phyloP scores from a whole-genome alignment of 92 coral and sea anemone genomes.

The Phenganax marumi region DNA sequence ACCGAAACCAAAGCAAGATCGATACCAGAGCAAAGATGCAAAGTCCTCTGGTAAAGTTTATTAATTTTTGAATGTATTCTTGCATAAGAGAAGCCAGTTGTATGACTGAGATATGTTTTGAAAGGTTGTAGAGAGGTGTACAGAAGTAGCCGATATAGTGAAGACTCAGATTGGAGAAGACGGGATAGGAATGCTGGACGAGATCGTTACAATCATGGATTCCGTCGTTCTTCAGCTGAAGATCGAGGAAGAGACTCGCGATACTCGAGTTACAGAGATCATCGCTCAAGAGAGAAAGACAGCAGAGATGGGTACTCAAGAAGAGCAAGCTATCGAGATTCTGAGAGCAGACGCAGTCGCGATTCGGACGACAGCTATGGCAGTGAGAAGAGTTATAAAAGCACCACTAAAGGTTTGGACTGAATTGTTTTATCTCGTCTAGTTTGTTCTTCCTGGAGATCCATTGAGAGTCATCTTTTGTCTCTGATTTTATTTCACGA shows the following conservation, averaged over 20 bases:
- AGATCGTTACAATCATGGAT: constrained; percentile 60
- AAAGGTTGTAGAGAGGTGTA: constrained; percentile 47
- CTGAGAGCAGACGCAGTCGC: constrained; percentile 64
- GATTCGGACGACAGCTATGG: constrained; percentile 60
- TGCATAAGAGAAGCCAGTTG: not conserved
- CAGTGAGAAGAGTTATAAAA: constrained; percentile 44
- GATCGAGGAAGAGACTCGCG: constrained; percentile 64
- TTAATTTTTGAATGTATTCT: constrained; percentile 60
- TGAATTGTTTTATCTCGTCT: not conserved
- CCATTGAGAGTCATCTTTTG: not conserved
- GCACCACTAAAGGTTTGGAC: constrained; percentile 18
- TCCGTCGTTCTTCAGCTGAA: constrained; percentile 44
- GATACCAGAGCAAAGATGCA: not conserved
- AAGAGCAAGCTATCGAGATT: constrained; percentile 54
- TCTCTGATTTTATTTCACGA: not conserved
- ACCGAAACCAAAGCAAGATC: constrained; percentile 17
- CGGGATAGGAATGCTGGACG: constrained; percentile 63
- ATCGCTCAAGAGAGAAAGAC: constrained; percentile 50
- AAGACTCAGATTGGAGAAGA: constrained; percentile 68
- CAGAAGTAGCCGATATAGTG: constrained; percentile 63
- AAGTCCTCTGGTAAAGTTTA: constrained; percentile 61
- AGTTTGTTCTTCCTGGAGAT: not conserved
- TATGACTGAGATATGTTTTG: not conserved
- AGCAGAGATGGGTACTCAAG: constrained; percentile 58
- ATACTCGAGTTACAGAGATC: constrained; percentile 64